Percentiles rank a stretch among this genome's conserved stretches.
Evolutionary conservation across 2,888 invertebrate species (phyloP).

Genomic region (Epistrophella euchroma): DNA sequence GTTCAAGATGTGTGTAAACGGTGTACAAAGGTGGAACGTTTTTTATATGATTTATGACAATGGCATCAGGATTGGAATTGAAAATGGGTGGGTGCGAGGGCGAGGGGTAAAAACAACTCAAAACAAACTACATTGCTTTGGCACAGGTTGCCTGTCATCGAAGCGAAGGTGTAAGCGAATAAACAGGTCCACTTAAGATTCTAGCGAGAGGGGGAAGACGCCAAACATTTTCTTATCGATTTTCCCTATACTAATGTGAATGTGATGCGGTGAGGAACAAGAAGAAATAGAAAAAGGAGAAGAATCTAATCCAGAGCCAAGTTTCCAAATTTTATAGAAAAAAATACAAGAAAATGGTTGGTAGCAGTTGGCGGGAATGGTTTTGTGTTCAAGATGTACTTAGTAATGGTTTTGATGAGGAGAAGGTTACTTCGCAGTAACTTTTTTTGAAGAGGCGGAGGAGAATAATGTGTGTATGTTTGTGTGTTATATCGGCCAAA

Average conservation of each 20-base stretch:
- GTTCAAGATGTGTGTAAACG: conserved; percentile 62
- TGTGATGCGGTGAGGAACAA: conserved; percentile 45
- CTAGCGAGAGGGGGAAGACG: not conserved
- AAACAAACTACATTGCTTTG: conserved; percentile 44
- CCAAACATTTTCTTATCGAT: conserved; percentile 66
- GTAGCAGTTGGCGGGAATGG: conserved; percentile 24
- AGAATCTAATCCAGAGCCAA: conserved; percentile 48
- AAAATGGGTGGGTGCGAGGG: not conserved
- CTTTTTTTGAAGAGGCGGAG: not conserved
- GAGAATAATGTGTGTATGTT: not conserved
- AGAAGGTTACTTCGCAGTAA: conserved; percentile 36
- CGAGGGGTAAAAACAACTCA: not conserved
- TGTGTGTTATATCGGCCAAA: not conserved
- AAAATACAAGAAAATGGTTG: not conserved
- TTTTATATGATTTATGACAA: conserved; percentile 69
- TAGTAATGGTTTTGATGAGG: conserved; percentile 14
- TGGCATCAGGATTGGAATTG: conserved; percentile 51
- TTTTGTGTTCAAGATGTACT: conserved; percentile 24
- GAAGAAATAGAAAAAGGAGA: conserved; percentile 1
- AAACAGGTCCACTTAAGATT: conserved; percentile 14
- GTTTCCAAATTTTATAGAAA: conserved; percentile 33
- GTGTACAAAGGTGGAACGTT: conserved; percentile 67
- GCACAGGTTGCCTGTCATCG: conserved; percentile 62
- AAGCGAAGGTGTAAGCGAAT: not conserved
- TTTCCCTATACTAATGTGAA: conserved; percentile 71